Evolutionary conservation across 2,113 vertebrate genomes (phyloP).

Genomic region (Epinephelus lanceolatus): DNA sequence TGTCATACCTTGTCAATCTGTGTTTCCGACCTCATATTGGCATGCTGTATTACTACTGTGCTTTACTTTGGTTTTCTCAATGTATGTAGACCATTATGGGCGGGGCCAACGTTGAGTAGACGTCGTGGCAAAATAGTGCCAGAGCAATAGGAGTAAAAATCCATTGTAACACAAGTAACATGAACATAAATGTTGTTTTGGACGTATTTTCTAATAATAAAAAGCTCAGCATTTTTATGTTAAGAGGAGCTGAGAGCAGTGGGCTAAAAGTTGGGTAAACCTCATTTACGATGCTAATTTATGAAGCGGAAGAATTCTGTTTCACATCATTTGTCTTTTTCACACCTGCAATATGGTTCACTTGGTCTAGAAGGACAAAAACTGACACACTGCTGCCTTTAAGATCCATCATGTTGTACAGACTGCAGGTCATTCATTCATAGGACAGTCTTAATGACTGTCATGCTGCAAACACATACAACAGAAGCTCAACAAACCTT

Average conservation of each 20-base stretch:
- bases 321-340: not conserved
- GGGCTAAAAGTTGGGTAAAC: not conserved
- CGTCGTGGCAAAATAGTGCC: not conserved
- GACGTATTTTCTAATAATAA: not conserved
- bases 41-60: not conserved
- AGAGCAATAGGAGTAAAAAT: not conserved
- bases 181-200: not conserved
- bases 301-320: not conserved
- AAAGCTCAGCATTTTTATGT: not conserved
- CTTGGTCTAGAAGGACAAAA: not conserved
- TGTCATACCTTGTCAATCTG: slow-evolving; percentile 5
- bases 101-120: not conserved
- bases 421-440: not conserved
- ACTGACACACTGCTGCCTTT: not conserved
- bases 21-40: slow-evolving; percentile 17
- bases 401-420: not conserved
- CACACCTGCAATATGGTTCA: not conserved
- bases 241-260: not conserved
- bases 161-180: not conserved
- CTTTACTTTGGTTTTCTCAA: not conserved
- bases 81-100: not conserved
- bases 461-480: not conserved
- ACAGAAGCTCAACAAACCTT: not conserved
- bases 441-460: not conserved
- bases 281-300: not conserved